Evolutionary conservation across 2,113 vertebrate species (phyloP).

Genomic region (Butorides virescens): DNA sequence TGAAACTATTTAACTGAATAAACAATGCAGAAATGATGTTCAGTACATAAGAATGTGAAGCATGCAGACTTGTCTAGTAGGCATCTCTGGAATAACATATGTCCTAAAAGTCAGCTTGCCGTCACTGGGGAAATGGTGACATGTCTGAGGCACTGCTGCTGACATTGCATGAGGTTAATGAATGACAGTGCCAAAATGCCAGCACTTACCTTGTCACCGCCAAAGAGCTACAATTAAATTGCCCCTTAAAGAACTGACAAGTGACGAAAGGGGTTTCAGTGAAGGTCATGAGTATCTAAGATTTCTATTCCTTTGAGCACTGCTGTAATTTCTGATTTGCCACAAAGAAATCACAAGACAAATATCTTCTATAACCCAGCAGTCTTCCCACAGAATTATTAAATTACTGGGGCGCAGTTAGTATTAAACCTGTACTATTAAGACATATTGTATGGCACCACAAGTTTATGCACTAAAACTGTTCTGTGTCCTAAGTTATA

Average conservation of each 20-base stretch:
- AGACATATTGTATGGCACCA: not conserved
- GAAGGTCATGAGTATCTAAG: slow-evolving; percentile 82
- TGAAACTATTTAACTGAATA: not conserved
- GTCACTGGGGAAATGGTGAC: slow-evolving; percentile 58
- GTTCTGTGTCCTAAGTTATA: not conserved
- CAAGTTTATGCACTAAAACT: slow-evolving; percentile 59
- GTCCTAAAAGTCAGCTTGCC: slow-evolving; percentile 51
- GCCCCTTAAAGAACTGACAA: slow-evolving; percentile 75
- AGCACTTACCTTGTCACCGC: slow-evolving; percentile 76
- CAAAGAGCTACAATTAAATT: slow-evolving; percentile 77
- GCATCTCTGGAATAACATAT: slow-evolving; percentile 19
- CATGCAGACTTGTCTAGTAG: slow-evolving; percentile 31
- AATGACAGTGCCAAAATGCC: slow-evolving; percentile 76
- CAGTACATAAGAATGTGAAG: slow-evolving; percentile 8
- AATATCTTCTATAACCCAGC: slow-evolving; percentile 75
- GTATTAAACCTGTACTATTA: slow-evolving; percentile 38
- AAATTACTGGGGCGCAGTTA: slow-evolving; percentile 66
- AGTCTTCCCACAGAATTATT: slow-evolving; percentile 72
- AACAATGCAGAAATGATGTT: not conserved
- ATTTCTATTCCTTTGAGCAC: slow-evolving; percentile 78
- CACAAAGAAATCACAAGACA: slow-evolving; percentile 73
- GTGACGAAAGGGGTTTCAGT: slow-evolving; percentile 85
- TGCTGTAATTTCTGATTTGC: slow-evolving; percentile 75
- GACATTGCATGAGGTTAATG: slow-evolving; percentile 70
- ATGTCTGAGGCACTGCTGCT: slow-evolving; percentile 64